phyloP scores from a whole-genome alignment of 1,140 invertebrate species.

The Nebria ingens region DNA sequence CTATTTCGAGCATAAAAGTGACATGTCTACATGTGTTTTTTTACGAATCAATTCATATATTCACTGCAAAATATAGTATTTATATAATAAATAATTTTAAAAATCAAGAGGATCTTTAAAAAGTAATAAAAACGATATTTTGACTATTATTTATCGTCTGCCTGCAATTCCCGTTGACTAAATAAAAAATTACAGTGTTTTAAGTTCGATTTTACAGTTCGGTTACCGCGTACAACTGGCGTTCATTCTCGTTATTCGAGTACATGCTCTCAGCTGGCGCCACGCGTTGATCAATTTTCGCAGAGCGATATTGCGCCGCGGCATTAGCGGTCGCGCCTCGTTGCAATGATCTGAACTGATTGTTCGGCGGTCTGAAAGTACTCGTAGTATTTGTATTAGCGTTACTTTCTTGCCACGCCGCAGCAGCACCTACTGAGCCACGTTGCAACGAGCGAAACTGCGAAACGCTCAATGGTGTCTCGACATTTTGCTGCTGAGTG shows the following conservation, averaged over 20 bases:
- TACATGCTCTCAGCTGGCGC: conserved; percentile 21
- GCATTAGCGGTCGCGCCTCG: conserved; percentile 19
- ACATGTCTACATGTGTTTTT: background rate
- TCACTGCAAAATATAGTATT: background rate
- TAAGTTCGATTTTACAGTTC: conserved; percentile 33
- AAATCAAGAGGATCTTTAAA: background rate
- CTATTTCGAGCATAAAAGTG: no score
- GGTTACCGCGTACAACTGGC: conserved; percentile 34
- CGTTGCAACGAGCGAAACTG: conserved; percentile 28
- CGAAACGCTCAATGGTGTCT: conserved; percentile 30
- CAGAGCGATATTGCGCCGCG: conserved; percentile 28
- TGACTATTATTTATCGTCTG: conserved; percentile 18
- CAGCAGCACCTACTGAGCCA: conserved; percentile 14
- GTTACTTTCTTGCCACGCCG: conserved; percentile 30
- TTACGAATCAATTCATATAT: background rate
- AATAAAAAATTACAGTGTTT: conserved; percentile 17
- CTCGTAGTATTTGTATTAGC: no score
- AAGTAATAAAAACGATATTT: background rate
- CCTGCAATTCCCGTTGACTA: conserved; percentile 34
- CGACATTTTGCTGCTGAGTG: conserved; percentile 24
- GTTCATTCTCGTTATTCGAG: conserved; percentile 30
- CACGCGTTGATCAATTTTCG: conserved; percentile 28
- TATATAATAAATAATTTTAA: background rate
- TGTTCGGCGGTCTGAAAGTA: conserved; percentile 22
- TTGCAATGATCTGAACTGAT: conserved; percentile 31